These are phyloP conservation scores for Atrina japonica DNA, from an alignment of 2,888 invertebrate species.

Conservation along the genomic window DNA sequence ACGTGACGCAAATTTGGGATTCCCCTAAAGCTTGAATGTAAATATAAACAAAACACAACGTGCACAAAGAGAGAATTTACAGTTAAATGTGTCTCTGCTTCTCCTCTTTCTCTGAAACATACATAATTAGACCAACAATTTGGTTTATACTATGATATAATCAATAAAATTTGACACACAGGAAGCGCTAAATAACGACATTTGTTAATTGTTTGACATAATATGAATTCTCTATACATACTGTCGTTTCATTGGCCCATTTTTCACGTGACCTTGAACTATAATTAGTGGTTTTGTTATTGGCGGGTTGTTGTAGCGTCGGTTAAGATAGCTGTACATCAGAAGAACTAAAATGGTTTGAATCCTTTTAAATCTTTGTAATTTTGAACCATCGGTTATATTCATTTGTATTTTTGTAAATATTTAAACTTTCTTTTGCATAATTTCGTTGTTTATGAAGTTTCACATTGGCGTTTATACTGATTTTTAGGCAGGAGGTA, in stretches of 20 bases:
- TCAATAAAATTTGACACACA: too few relatives aligned
- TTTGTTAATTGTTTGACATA: too few relatives aligned
- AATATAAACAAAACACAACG: too few relatives aligned
- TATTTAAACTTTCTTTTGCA: not conserved
- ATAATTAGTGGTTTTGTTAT: slow-evolving; percentile 17
- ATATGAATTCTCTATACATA: not conserved
- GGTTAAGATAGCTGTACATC: slow-evolving; percentile 24
- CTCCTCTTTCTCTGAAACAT: too few relatives aligned
- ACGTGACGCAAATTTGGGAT: too few relatives aligned
- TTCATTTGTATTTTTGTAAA: not conserved
- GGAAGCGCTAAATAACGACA: too few relatives aligned
- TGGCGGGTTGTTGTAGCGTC: slow-evolving; percentile 33
- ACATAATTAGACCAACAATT: too few relatives aligned
- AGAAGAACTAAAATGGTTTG: slow-evolving; percentile 11
- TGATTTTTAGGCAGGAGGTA: slow-evolving; percentile 93
- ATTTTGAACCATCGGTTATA: slow-evolving; percentile 25
- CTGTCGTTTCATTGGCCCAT: slow-evolving; percentile 18
- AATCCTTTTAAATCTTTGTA: slow-evolving; percentile 24
- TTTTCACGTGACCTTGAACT: slow-evolving; percentile 34
- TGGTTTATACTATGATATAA: too few relatives aligned
- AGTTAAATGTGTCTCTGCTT: too few relatives aligned
- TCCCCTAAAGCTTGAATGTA: too few relatives aligned
- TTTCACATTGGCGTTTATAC: slow-evolving; percentile 34
- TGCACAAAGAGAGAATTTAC: too few relatives aligned
- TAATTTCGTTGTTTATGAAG: slow-evolving; percentile 43